These are phyloP conservation scores for Drosophila paramelanica DNA, from an alignment of 2,888 invertebrate species.

Conservation along the genomic window DNA sequence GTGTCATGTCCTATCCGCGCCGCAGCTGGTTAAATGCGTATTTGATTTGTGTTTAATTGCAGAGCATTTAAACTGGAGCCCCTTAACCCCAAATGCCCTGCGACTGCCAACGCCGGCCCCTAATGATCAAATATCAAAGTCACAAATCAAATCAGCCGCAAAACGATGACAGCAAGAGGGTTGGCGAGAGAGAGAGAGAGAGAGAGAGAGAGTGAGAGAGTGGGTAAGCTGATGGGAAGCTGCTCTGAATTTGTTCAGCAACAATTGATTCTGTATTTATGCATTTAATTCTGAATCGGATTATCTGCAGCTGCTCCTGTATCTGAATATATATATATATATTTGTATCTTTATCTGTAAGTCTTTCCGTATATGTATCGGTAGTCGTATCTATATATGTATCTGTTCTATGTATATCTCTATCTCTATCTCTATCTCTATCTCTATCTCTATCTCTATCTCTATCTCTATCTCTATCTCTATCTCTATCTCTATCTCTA, in stretches of 20 bases:
- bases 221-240: neutral
- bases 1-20: constrained; percentile 11
- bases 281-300: constrained; percentile 4
- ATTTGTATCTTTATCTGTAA: neutral
- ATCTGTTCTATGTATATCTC: too few relatives aligned
- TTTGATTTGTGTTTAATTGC: constrained; percentile 75
- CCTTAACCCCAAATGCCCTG: neutral
- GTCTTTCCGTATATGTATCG: too few relatives aligned
- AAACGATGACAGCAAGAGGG: constrained; percentile 1
- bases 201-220: neutral
- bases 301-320: constrained; percentile 1
- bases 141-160: constrained; percentile 44
- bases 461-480: too few relatives aligned
- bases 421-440: too few relatives aligned
- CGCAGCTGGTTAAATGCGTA: constrained; percentile 65
- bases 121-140: constrained; percentile 42
- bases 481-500: too few relatives aligned
- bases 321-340: neutral
- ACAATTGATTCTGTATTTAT: neutral
- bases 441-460: too few relatives aligned
- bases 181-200: too few relatives aligned
- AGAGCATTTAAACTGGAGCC: constrained; percentile 41
- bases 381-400: too few relatives aligned
- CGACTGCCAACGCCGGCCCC: neutral
- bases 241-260: neutral